Conservation (phyloP, 2,797 vertebrate genomes). For the Gymnocypris eckloni region DNA sequence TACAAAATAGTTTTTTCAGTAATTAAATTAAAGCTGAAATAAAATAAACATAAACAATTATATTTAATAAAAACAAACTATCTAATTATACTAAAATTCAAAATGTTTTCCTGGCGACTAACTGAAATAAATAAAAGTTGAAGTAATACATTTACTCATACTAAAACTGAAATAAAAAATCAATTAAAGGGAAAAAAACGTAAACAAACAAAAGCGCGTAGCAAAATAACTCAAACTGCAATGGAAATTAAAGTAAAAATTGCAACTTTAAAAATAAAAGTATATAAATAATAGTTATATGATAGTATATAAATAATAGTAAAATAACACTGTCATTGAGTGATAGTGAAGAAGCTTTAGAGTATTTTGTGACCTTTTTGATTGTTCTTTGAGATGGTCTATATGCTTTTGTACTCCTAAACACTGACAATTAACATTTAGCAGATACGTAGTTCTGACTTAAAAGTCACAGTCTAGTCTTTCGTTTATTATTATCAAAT, state of each 20-base stretch:
- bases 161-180: not conserved
- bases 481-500: not conserved
- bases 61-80: not conserved
- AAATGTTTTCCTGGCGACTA: not conserved
- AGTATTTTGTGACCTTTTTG: not conserved
- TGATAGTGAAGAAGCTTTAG: not conserved
- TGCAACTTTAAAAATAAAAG: not conserved
- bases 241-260: not conserved
- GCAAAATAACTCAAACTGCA: not conserved
- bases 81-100: not conserved
- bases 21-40: not conserved
- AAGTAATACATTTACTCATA: not conserved
- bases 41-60: not conserved
- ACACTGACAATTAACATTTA: not conserved
- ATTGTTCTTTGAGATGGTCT: not conserved
- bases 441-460: not conserved
- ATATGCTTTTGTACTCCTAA: not conserved
- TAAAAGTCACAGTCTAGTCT: not conserved
- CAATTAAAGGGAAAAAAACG: too few species aligned
- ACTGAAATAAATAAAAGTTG: not conserved
- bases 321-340: not conserved
- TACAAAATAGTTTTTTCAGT: too few species aligned
- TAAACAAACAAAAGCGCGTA: not conserved
- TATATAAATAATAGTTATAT: not conserved
- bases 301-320: not conserved